phyloP scores from a whole-genome alignment of 2,113 vertebrate species.

The Poecile atricapillus region DNA sequence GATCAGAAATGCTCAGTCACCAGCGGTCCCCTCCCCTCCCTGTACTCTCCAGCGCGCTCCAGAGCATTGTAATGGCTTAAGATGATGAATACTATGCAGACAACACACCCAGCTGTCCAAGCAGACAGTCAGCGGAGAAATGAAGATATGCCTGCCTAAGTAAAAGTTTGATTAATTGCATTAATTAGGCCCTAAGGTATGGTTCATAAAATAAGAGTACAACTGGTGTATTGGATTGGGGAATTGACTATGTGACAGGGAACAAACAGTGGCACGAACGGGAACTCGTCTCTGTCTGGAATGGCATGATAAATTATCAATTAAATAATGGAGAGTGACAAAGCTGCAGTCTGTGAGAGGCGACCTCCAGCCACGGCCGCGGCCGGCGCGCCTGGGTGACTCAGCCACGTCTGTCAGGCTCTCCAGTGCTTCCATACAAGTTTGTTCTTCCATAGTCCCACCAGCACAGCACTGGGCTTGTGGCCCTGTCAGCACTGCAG shows the following conservation, averaged over 20 bases:
- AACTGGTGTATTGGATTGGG: conserved; percentile 56
- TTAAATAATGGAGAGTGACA: conserved; percentile 52
- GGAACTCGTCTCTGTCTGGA: conserved; percentile 35
- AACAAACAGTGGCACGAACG: conserved; percentile 43
- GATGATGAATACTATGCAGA: conserved; percentile 55
- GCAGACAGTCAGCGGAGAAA: conserved; percentile 29
- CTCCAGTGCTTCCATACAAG: accelerated
- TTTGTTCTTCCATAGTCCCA: neutral
- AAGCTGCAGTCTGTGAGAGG: neutral
- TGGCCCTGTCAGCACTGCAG: neutral
- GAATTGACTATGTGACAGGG: conserved; percentile 71
- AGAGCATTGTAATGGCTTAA: conserved; percentile 35
- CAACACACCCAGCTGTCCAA: conserved; percentile 57
- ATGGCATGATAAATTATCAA: conserved; percentile 58
- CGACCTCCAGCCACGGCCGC: neutral
- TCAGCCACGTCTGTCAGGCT: neutral
- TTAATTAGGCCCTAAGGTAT: conserved; percentile 77
- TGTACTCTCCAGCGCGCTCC: neutral
- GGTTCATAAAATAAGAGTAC: conserved; percentile 73
- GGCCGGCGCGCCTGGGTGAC: neutral
- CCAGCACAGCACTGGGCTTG: accelerated
- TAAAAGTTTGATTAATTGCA: conserved; percentile 75
- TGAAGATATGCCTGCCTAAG: conserved; percentile 63
- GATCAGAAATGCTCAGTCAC: neutral
- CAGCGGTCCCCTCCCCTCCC: neutral